Evolutionary conservation across 2,797 vertebrate genomes (phyloP), one percentile per base, ranked within the genome.

Genomic region (Anisognathus igniventris): DNA sequence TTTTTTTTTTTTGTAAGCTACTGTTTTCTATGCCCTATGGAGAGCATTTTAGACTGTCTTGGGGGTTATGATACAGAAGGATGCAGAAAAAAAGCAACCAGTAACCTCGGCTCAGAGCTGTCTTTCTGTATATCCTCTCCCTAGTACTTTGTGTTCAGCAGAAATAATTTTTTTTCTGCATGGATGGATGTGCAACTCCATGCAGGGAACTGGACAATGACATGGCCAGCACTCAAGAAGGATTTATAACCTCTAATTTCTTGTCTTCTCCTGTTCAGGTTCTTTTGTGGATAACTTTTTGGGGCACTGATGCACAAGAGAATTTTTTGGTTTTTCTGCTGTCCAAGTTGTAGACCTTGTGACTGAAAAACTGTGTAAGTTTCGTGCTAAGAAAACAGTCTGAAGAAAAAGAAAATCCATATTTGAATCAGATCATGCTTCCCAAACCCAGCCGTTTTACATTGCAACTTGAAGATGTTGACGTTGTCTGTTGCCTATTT

Each of bases 141-240:
- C 10, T 47, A n/a, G 30, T 56, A 56, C 6, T 15, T 33, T 56
- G 9, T 31, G 62, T 24, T 45, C 75, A 62, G 54, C 44, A 39
- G 31, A 71, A 86, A 33, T 84, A 68, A 74, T 39, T 51, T 3
- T 42, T 25, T 70, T 82, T 40, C 39, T 74, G 24, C 18, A 14
- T 2, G 13, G 20, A 21, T 14, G 35, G 47, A 12, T 2, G 0
- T 70, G 18, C 27, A 74, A 0, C 50, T 83, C n/a, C 6, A 1
- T 58, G 58, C 3, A 13, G 40, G 17, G 39, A 73, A 25, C 47
- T 50, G 42, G 47, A 18, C 42, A 47, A 18, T n/a, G 61, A 21
- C 8, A 25, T 53, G 28, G 25, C 25, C 21, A n/a, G 37, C 2
- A 1, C 79, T 88, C 28, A 22, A 10, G 58, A 82, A 78, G 8